Evolutionary conservation across 1,140 invertebrate genomes (phyloP).

Genomic region (Drosophila dunni): DNA sequence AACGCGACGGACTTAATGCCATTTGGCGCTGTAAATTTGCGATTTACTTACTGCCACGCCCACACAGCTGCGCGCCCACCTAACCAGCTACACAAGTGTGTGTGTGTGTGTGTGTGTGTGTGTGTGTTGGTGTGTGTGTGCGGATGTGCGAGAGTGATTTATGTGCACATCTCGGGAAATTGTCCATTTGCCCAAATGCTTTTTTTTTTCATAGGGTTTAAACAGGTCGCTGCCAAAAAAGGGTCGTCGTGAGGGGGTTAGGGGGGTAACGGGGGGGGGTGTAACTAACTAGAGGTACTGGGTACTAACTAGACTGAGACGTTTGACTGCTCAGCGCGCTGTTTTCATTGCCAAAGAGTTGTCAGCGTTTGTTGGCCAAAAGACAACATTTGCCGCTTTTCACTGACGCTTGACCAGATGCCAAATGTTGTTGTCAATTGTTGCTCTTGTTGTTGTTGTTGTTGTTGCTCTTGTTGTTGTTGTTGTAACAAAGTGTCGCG

Average conservation of each 20-base stretch:
- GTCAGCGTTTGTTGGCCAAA: slow-evolving; percentile 20
- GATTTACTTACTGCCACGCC: slow-evolving; percentile 64
- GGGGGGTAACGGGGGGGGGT: not conserved
- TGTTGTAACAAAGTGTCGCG: slow-evolving; percentile 68
- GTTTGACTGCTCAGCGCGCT: too few relatives aligned
- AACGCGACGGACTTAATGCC: slow-evolving; percentile 77
- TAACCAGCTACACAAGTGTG: not conserved
- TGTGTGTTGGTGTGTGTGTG: not conserved
- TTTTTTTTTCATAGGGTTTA: slow-evolving; percentile 16
- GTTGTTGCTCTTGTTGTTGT: slow-evolving; percentile 15
- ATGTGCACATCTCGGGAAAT: slow-evolving; percentile 26
- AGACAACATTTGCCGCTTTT: slow-evolving; percentile 40
- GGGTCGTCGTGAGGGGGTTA: not conserved
- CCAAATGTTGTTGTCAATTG: slow-evolving; percentile 31
- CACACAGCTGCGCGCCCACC: slow-evolving; percentile 29
- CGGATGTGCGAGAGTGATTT: too few relatives aligned
- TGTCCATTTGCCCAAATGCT: slow-evolving; percentile 45
- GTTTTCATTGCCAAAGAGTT: slow-evolving; percentile 42
- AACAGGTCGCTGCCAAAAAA: slow-evolving; percentile 1
- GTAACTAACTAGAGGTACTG: too few relatives aligned
- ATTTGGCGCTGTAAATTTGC: slow-evolving; percentile 81
- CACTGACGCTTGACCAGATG: slow-evolving; percentile 36
- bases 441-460: slow-evolving; percentile 6
- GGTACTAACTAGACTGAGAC: too few relatives aligned
- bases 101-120: slow-evolving; percentile 2